phyloP scores from a whole-genome alignment of 1,140 invertebrate genomes.

The Schlechtendalia chinensis region DNA sequence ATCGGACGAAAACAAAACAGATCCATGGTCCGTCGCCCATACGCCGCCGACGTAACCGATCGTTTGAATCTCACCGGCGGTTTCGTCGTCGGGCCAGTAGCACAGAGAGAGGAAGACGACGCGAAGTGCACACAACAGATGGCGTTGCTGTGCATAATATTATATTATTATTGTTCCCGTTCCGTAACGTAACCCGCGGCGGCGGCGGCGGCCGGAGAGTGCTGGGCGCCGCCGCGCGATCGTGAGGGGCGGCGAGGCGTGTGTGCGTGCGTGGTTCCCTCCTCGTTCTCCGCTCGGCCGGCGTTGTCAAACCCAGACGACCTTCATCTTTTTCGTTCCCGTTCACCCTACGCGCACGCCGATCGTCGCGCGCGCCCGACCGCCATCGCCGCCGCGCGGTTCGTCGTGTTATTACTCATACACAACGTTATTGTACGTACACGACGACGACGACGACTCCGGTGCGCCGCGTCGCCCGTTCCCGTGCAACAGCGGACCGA shows the following conservation, averaged over 20 bases:
- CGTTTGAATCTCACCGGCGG: too few relatives aligned
- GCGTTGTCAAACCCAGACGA: constrained; percentile 36
- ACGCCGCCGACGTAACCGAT: too few relatives aligned
- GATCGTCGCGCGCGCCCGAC: not conserved
- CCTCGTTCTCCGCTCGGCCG: not conserved
- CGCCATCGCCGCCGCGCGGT: not conserved
- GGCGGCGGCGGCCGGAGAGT: constrained; percentile 20
- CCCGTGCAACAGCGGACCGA: constrained; percentile 33
- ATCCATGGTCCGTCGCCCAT: too few relatives aligned
- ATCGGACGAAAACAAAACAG: too few relatives aligned
- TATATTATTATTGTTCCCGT: constrained; percentile 11
- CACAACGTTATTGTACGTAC: not conserved
- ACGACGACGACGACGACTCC: too few relatives aligned
- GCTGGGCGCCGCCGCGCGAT: not conserved
- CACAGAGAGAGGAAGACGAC: too few relatives aligned
- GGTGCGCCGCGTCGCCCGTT: not conserved
- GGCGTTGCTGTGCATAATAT: constrained; percentile 18
- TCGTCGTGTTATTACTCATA: constrained; percentile 36
- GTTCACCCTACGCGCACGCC: constrained; percentile 24
- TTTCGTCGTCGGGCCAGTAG: too few relatives aligned
- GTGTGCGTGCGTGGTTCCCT: not conserved
- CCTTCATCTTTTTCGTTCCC: constrained; percentile 44
- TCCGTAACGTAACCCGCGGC: not conserved
- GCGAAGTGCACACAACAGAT: constrained; percentile 9
- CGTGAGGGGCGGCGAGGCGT: too few relatives aligned